Base-by-base conservation (phyloP, 1,140 invertebrate species). In the Drosophila jambulina region DNA sequence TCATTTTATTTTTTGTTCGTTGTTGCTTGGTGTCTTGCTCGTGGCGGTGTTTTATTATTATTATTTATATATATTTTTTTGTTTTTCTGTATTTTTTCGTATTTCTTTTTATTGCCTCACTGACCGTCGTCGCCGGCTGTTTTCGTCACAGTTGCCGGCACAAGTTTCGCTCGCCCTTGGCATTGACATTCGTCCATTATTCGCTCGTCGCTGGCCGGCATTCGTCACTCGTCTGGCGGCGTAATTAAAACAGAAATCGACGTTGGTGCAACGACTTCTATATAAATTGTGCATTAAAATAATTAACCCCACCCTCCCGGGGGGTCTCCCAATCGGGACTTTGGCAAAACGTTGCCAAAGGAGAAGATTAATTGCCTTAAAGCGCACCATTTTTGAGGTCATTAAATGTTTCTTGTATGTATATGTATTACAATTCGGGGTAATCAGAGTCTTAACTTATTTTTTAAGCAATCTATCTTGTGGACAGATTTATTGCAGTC, bases 61-160 rank as follows among this genome's bases (percentile, higher is more conserved):
- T 36, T 21, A 43, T n/a, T 45, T 46, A 36, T 13, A 36, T 23
- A 2, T 42, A 7, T 42, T 12, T 40, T 32, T 29, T 23, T 36
- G 12, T 36, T 13, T 5, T 13, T 36, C 32, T 21, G 27, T 23
- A 23, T 38, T 49, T 19, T 45, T 58, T 23, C 9, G 53, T 54
- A 36, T 60, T 70, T 60, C 45, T 45, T 45, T 78, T 78, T 70
- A 78, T 78, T 51, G 75, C 75, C 49, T 58, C 51, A 60, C 58
- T 57, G 43, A 25, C 64, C 63, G 27, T 51, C 45, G 54, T 49
- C 17, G 17, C 48, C 34, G 56, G 53, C 13, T 38, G 72, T 42
- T 63, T 61, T 60, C 63, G 49, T 68, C 76, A 80, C 78, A 80
- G 60, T 82, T 59, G 42, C 75, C 80, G 75, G 54, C 60, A 79